Percentiles rank a stretch among this genome's conserved stretches.
Evolutionary conservation across 2,113 vertebrate genomes (phyloP).

Genomic region (Elephas maximus): DNA sequence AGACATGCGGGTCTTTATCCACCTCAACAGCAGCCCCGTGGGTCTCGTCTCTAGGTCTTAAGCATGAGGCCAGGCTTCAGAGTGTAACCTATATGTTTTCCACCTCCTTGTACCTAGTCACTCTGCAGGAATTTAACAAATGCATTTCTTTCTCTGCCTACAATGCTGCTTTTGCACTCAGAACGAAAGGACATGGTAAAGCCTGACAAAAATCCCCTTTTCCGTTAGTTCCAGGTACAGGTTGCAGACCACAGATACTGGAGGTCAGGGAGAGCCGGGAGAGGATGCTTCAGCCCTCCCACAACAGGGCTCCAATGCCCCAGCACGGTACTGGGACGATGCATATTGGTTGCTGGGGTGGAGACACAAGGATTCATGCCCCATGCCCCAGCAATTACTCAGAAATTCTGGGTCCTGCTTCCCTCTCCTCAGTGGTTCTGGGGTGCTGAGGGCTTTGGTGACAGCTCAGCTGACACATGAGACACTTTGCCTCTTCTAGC

Average conservation of each 20-base stretch:
- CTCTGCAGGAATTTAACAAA: neutral
- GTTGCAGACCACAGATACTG: neutral
- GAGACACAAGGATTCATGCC: neutral
- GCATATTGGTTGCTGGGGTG: neutral
- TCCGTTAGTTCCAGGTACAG: neutral
- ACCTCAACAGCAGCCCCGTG: neutral
- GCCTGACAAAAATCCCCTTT: neutral
- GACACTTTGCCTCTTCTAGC: neutral
- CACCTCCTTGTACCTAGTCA: neutral
- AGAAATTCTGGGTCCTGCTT: slow-evolving; percentile 8
- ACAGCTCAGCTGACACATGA: neutral
- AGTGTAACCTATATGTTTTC: neutral
- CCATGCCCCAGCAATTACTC: neutral
- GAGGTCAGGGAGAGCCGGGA: neutral
- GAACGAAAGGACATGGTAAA: neutral
- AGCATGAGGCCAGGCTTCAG: neutral
- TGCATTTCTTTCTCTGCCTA: neutral
- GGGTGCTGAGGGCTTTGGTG: neutral
- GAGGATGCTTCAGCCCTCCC: neutral
- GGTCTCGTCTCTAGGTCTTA: neutral
- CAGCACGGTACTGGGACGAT: neutral
- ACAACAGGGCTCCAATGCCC: neutral
- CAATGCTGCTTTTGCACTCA: neutral
- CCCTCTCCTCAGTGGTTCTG: neutral
- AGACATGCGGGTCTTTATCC: neutral